Conservation (phyloP, 2,797 vertebrate genomes). For the Apogon hyalosoma region DNA sequence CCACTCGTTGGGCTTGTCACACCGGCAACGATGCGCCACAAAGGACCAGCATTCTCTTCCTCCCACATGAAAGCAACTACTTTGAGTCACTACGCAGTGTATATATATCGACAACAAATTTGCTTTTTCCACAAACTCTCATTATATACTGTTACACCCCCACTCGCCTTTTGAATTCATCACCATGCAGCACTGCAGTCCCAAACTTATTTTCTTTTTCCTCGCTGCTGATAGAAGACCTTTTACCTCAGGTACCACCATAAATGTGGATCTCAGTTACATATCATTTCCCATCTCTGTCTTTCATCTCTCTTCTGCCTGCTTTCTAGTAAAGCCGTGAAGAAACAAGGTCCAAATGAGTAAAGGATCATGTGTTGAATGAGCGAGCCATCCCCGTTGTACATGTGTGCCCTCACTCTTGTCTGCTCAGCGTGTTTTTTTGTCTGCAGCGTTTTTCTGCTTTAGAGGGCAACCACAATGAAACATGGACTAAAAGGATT, state of each 20-base stretch:
- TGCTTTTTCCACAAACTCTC: conserved; percentile 18
- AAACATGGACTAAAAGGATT: conserved; percentile 38
- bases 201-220: background rate
- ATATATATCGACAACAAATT: conserved; percentile 19
- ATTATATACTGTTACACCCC: conserved; percentile 26
- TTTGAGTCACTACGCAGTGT: conserved; percentile 35
- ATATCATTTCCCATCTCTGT: no score
- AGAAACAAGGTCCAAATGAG: no score
- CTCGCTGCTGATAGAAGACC: background rate
- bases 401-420: background rate
- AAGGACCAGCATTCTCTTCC: conserved; percentile 55
- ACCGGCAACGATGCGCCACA: conserved; percentile 53
- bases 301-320: no score
- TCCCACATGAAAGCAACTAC: conserved; percentile 55
- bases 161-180: conserved; percentile 2
- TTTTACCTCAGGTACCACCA: background rate
- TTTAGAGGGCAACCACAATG: conserved; percentile 24
- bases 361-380: no score
- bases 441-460: conserved; percentile 23
- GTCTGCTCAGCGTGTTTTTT: conserved; percentile 29
- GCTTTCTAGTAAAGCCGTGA: no score
- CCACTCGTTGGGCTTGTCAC: conserved; percentile 65
- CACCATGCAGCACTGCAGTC: background rate
- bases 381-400: no score
- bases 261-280: no score